Evolutionary conservation across 2,113 vertebrate species (phyloP).

Genomic region (Poeciliopsis prolifica): DNA sequence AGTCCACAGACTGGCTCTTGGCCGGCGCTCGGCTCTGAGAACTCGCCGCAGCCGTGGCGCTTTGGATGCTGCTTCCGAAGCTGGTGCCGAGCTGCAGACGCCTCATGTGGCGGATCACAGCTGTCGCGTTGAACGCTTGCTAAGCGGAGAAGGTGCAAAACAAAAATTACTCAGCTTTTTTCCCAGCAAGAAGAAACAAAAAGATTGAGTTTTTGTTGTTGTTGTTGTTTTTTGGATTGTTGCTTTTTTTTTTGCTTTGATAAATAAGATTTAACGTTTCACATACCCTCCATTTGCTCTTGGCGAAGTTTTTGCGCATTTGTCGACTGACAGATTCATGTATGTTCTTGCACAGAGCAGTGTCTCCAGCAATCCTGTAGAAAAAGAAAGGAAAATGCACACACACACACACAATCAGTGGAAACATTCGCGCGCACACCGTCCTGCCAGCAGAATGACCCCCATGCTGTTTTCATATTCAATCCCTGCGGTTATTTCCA

Average conservation of each 20-base stretch:
- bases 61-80: constrained; percentile 80
- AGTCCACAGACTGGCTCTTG: constrained; percentile 87
- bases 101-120: constrained; percentile 96
- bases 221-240: background rate
- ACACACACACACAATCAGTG: background rate
- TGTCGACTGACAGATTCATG: constrained; percentile 98
- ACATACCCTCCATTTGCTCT: constrained; percentile 99
- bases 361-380: constrained; percentile 95
- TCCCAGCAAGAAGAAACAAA: background rate
- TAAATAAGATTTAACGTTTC: background rate
- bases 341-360: constrained; percentile 96
- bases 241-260: background rate
- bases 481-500: constrained; percentile 29
- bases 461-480: constrained; percentile 28
- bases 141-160: constrained; percentile 59
- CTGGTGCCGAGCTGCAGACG: constrained; percentile 91
- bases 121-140: constrained; percentile 99
- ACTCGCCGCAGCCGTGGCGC: constrained; percentile 72
- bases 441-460: constrained; percentile 4
- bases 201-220: background rate
- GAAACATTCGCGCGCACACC: constrained; percentile 26
- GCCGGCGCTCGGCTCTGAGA: constrained; percentile 76
- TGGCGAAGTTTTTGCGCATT: constrained; percentile 98
- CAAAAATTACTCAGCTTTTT: background rate
- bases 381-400: constrained; percentile 9